Evolutionary conservation across 2,888 invertebrate species (phyloP).

Genomic region (Desoria tigrina): DNA sequence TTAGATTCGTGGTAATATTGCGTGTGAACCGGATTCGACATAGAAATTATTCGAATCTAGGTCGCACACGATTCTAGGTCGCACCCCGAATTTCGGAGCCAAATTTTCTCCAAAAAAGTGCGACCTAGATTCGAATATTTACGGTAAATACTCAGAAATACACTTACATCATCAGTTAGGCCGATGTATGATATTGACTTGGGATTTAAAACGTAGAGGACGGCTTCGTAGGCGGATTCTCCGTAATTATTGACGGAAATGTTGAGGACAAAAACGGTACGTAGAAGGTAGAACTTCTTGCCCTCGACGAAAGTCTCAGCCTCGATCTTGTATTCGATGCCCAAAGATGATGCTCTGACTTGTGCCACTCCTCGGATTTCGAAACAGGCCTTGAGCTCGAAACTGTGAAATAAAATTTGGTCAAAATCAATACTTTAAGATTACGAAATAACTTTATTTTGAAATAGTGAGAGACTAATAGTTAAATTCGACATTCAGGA

Average conservation of each 20-base stretch:
- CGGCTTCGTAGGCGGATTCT: slow-evolving; percentile 88
- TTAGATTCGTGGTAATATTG: no score
- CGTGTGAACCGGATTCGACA: no score
- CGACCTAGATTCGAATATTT: no score
- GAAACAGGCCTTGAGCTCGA: slow-evolving; percentile 81
- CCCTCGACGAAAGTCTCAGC: slow-evolving; percentile 76
- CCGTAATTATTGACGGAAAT: slow-evolving; percentile 74
- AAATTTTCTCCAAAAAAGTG: no score
- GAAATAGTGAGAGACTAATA: background rate
- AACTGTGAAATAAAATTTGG: slow-evolving; percentile 59
- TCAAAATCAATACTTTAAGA: slow-evolving; percentile 5
- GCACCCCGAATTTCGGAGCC: no score
- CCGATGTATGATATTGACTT: slow-evolving; percentile 77
- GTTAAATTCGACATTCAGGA: slow-evolving; percentile 64
- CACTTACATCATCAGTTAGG: slow-evolving; percentile 65
- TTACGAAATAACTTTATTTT: no score
- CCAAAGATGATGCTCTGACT: slow-evolving; percentile 56
- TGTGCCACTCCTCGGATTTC: slow-evolving; percentile 58
- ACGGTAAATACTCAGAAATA: background rate
- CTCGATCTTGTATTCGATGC: slow-evolving; percentile 74
- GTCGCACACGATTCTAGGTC: no score
- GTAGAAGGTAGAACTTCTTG: slow-evolving; percentile 77
- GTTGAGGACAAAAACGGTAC: slow-evolving; percentile 74
- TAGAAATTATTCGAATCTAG: no score
- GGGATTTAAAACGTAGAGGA: slow-evolving; percentile 77